These are phyloP conservation scores for Polia nebulosa DNA, from an alignment of 2,888 invertebrate genomes.

Conservation along the genomic window DNA sequence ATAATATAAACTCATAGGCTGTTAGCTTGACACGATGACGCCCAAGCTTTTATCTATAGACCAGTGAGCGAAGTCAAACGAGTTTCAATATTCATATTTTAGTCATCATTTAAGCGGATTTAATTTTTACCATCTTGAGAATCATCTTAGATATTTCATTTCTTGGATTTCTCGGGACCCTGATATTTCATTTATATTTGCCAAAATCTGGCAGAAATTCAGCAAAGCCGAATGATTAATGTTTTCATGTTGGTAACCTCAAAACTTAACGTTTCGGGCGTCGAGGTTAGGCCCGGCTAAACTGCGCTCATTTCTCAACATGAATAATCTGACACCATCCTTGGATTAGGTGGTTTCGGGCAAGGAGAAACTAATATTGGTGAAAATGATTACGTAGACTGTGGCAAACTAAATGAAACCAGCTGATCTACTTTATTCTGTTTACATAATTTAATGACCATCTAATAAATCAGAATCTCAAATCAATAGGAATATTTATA, in stretches of 20 bases:
- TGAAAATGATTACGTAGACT: constrained; percentile 35
- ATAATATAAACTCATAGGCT: constrained; percentile 14
- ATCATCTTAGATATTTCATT: constrained; percentile 37
- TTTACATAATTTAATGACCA: constrained; percentile 18
- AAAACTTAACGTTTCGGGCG: constrained; percentile 32
- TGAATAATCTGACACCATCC: constrained; percentile 37
- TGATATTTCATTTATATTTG: no score
- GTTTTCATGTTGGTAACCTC: constrained; percentile 35
- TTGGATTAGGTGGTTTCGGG: constrained; percentile 31
- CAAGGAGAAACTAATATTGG: constrained; percentile 41
- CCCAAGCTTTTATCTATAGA: neutral
- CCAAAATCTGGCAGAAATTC: constrained; percentile 25
- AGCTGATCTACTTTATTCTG: constrained; percentile 22
- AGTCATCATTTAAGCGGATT: neutral
- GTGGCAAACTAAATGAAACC: constrained; percentile 32
- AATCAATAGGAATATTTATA: constrained; percentile 25
- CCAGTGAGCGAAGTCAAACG: neutral
- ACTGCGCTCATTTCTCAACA: constrained; percentile 50
- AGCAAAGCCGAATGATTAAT: constrained; percentile 45
- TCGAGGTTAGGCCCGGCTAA: constrained; percentile 37
- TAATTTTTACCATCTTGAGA: constrained; percentile 3
- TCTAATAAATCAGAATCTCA: constrained; percentile 28
- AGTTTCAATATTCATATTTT: constrained; percentile 26
- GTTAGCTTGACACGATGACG: neutral
- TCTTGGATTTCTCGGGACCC: no score